phyloP scores from a whole-genome alignment of 2,113 vertebrate genomes.

The Cynocephalus volans region DNA sequence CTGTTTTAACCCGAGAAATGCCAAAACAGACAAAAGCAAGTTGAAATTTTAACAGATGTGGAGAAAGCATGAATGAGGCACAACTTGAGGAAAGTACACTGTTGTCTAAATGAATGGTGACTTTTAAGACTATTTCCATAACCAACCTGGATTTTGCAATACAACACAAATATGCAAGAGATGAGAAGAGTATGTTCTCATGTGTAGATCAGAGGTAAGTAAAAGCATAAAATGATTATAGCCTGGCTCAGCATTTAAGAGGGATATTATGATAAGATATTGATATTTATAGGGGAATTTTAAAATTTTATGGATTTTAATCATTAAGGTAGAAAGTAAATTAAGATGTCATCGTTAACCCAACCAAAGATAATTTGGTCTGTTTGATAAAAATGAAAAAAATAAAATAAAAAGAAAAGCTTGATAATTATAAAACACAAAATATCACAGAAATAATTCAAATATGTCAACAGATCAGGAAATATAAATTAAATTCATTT shows the following conservation, averaged over 20 bases:
- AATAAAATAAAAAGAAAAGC: not conserved
- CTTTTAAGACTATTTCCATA: not conserved
- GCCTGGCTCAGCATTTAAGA: not conserved
- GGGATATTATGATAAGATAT: not conserved
- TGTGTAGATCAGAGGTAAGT: not conserved
- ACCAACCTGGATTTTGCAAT: not conserved
- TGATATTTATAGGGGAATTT: not conserved
- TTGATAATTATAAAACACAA: not conserved
- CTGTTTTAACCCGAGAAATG: not conserved
- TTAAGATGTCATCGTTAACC: not conserved
- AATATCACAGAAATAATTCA: not conserved
- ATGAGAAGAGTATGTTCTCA: rapidly evolving
- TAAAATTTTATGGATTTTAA: not conserved
- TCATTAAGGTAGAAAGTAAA: not conserved
- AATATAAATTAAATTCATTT: not conserved
- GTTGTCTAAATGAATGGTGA: not conserved
- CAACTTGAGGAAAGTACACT: not conserved
- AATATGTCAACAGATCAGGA: not conserved
- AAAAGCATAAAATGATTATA: not conserved
- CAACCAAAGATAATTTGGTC: not conserved
- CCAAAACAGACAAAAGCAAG: not conserved
- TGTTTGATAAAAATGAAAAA: not conserved
- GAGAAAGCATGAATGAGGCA: not conserved
- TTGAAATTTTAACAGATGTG: not conserved
- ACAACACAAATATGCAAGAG: not conserved